Evolutionary conservation across 2,888 invertebrate species (phyloP).

Genomic region (Agonopterix heracliana): DNA sequence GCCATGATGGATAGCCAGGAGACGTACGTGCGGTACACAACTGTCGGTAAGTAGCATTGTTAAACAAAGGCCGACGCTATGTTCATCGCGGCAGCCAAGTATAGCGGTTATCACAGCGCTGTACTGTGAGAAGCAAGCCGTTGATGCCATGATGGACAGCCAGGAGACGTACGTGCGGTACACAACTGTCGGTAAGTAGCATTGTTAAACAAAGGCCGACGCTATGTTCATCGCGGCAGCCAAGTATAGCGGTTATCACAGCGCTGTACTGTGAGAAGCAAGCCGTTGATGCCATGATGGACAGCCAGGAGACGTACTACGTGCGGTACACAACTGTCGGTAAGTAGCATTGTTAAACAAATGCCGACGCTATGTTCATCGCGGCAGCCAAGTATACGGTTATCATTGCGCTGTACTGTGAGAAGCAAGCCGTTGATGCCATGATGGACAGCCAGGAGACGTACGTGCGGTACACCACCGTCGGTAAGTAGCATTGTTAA

Average conservation of each 20-base stretch:
- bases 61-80: slow-evolving; percentile 95
- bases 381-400: slow-evolving; percentile 97
- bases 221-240: slow-evolving; percentile 91
- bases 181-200: too few species aligned
- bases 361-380: slow-evolving; percentile 93
- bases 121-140: slow-evolving; percentile 98
- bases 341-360: slow-evolving; percentile 96
- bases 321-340: too few species aligned
- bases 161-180: slow-evolving; percentile 97
- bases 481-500: too few species aligned
- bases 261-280: slow-evolving; percentile 98
- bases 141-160: slow-evolving; percentile 98
- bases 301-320: slow-evolving; percentile 96
- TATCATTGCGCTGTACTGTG: slow-evolving; percentile 97
- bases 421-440: slow-evolving; percentile 98
- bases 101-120: slow-evolving; percentile 98
- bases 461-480: slow-evolving; percentile 94
- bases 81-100: slow-evolving; percentile 92
- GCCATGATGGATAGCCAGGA: slow-evolving; percentile 98
- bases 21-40: slow-evolving; percentile 95
- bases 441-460: slow-evolving; percentile 98
- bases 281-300: slow-evolving; percentile 98
- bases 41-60: too few species aligned
- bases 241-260: slow-evolving; percentile 98
- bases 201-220: slow-evolving; percentile 97